Evolutionary conservation across 2,113 vertebrate species (phyloP).

Genomic region (Melanotaenia duboulayi): DNA sequence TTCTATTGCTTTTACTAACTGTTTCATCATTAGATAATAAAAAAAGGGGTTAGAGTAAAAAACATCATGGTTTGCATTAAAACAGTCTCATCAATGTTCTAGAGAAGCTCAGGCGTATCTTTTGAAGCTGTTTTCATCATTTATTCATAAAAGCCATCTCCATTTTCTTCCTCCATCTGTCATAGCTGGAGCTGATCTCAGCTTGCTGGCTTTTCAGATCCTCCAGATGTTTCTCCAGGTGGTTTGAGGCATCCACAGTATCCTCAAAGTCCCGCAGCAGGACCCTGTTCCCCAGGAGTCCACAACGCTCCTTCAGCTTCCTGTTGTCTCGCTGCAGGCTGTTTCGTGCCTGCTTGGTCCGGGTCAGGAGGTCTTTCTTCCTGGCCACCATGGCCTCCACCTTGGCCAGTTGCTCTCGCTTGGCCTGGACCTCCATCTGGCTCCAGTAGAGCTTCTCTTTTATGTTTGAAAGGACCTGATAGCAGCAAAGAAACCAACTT

Average conservation of each 20-base stretch:
- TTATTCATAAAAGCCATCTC: not conserved
- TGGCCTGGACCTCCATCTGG: constrained; percentile 76
- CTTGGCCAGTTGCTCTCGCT: constrained; percentile 67
- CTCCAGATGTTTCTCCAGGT: constrained; percentile 74
- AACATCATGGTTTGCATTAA: too few species aligned
- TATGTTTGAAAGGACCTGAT: constrained; percentile 81
- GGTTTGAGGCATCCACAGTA: constrained; percentile 63
- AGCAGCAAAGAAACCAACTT: not conserved
- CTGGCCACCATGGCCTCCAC: constrained; percentile 69
- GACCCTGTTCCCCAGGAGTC: constrained; percentile 82
- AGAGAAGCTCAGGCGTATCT: too few species aligned
- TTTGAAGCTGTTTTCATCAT: too few species aligned
- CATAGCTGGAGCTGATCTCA: constrained; percentile 60
- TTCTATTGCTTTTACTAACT: too few species aligned
- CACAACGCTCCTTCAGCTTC: constrained; percentile 75
- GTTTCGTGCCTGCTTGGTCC: constrained; percentile 77
- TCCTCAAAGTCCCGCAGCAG: constrained; percentile 86
- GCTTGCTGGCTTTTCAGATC: constrained; percentile 73
- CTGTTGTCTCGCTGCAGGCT: constrained; percentile 75
- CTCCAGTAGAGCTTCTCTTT: constrained; percentile 86
- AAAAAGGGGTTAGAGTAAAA: too few species aligned
- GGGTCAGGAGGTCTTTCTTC: constrained; percentile 77
- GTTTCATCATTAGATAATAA: too few species aligned
- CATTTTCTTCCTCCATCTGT: constrained; percentile 71
- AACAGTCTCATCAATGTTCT: too few species aligned